Base-by-base conservation (phyloP, 2,113 vertebrate species). In the Octodon degus region DNA sequence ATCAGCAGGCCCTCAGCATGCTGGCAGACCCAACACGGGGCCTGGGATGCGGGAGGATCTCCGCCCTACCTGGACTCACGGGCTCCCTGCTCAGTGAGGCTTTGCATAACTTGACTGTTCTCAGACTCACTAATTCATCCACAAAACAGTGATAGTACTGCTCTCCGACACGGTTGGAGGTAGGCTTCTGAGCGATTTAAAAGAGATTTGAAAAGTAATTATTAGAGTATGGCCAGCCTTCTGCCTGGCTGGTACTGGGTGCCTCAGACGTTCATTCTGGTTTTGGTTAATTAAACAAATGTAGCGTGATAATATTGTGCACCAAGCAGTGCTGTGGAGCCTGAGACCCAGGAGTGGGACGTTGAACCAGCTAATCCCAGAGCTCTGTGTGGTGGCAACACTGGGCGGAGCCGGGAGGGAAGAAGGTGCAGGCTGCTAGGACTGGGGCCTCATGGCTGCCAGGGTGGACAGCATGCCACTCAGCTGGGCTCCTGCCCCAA, bases 1-100 rank as follows among this genome's bases (percentile, higher is more conserved):
- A 20, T 72, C 19, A 1, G 47, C 4, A 0, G 9, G 58, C 3
- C n/a, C 10, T 3, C 1, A 55, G 22, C 17, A 5, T 0, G 30
- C 6, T 25, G 25, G 4, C 68, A 11, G 25, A 37, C 1, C 68
- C 8, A 32, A 47, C 1, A 3, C 4, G 25, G 34, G 8, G 10
- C 37, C 74, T 16, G 7, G 25, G 43, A 22, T 50, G 0, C 24
- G 43, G 10, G 22, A 13, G 83, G 14, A 47, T 12, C 17, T 16
- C 32, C 19, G 30, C 6, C 2, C 8, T 40, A 13, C 13, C 67
- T 55, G 65, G 30, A 8, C 4, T 81, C 47, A 37, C 17, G 27
- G 8, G 24, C n/a, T 20, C 25, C 13, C 25, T 86, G 0, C 8
- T 7, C 4, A 4, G 8, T 77, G 40, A 88, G 22, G 2, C 34